Base-by-base conservation (phyloP, 2,888 invertebrate genomes). In the Chrysotoxum bicinctum region DNA sequence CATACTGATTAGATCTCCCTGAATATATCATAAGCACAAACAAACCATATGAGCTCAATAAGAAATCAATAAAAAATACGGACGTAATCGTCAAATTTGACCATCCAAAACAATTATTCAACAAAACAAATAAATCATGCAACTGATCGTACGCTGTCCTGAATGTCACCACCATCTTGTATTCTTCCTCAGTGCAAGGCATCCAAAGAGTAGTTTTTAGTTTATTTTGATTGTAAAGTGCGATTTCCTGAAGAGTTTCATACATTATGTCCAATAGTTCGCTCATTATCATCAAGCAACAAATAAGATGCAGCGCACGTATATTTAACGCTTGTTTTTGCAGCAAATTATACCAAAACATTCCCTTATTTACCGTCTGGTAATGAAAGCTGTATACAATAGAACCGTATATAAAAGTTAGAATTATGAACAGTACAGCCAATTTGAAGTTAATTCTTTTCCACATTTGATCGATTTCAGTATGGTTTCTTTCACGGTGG, bases 71-170 rank as follows among this genome's bases (percentile, higher is more conserved):
- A 74, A 91, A 90, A 66, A 89, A 89, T 56, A 89, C 82, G 14
- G 89, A 79, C 3, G 89, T 88, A 3, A 91, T 87, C 3, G 87
- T 88, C 26, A 92, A 78, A 40, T 91, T 84, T 3, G 91, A 90
- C 91, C 91, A 92, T 26, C 92, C 91, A 64, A 89, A 91, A 60
- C 89, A 89, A 43, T 90, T 87, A 81, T 90, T 91, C 1, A 88
- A 54, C 35, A 88, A 77, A 62, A 83, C 87, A 4, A 89, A 88
- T 1, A 87, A 26, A 69, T 89, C 89, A 75, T 89, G 90, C 10
- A 91, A 85, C 37, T 89, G 88, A 8, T 89, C 89, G 64, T 90
- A 91, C 43, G 88, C 83, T 0, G 76, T 48, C 5, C 90, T 90
- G n/a, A 91, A 81, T 0, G 81, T 66, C 14, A 89, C 79, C 40